Percentiles rank a stretch among this genome's conserved stretches.
phyloP scores from a whole-genome alignment of 1,140 invertebrate species.

The Papilio polyxenes region DNA sequence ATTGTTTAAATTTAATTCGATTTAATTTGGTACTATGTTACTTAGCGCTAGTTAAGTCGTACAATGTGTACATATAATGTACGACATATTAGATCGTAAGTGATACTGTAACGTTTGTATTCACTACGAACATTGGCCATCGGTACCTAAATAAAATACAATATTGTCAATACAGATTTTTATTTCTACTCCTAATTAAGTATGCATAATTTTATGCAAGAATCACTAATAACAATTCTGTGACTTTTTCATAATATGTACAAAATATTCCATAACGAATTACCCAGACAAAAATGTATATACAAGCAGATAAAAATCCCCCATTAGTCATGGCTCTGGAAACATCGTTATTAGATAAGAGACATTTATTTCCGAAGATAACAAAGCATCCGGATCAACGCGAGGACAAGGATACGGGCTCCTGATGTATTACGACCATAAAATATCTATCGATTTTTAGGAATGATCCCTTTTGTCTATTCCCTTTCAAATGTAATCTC shows the following conservation, averaged over 20 bases:
- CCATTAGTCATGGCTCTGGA: not conserved
- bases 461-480: too few species aligned
- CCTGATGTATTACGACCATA: not conserved
- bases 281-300: not conserved
- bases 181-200: slow-evolving; percentile 40
- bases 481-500: too few species aligned
- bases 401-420: not conserved
- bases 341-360: not conserved
- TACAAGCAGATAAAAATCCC: not conserved
- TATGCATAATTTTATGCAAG: too few species aligned
- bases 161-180: slow-evolving; percentile 48
- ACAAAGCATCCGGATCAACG: not conserved
- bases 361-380: slow-evolving; percentile 1
- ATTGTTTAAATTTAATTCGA: not conserved
- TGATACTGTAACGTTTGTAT: slow-evolving; percentile 61
- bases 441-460: not conserved
- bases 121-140: slow-evolving; percentile 60
- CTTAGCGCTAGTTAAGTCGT: not conserved
- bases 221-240: too few species aligned
- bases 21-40: not conserved
- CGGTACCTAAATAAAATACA: slow-evolving; percentile 73
- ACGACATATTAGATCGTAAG: slow-evolving; percentile 42
- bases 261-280: not conserved
- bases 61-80: slow-evolving; percentile 49
- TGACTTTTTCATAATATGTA: too few species aligned